Percentiles rank a stretch among this genome's conserved stretches.
These are phyloP conservation scores for Oophaga pumilio DNA, from an alignment of 2,113 vertebrate species.

Conservation along the genomic window DNA sequence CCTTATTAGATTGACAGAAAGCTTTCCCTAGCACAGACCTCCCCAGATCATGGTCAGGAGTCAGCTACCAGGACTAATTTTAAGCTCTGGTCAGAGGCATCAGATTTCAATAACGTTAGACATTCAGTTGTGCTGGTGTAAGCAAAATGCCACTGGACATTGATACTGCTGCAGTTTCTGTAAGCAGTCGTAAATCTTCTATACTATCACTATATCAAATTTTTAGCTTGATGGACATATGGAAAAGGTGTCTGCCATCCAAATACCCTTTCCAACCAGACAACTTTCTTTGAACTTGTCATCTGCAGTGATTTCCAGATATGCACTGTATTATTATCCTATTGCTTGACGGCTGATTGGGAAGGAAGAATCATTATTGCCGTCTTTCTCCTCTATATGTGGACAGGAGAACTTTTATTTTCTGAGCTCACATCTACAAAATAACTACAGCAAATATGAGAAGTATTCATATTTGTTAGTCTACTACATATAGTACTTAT, in stretches of 20 bases:
- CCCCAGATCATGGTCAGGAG: conserved; percentile 8
- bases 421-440: background rate
- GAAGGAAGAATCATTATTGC: background rate
- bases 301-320: background rate
- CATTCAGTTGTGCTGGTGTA: conserved; percentile 50
- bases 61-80: conserved; percentile 27
- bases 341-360: background rate
- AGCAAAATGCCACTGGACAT: conserved; percentile 15
- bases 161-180: background rate
- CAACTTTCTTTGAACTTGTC: conserved; percentile 33
- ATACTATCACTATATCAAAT: conserved; percentile 5
- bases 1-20: background rate
- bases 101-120: conserved; percentile 49
- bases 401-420: background rate
- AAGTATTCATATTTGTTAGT: too few species aligned
- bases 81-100: conserved; percentile 35
- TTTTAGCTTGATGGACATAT: conserved; percentile 35
- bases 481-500: too few species aligned
- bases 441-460: too few species aligned
- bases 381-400: background rate
- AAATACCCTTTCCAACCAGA: conserved; percentile 1
- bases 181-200: conserved; percentile 14
- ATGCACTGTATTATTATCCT: background rate
- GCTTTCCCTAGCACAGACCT: background rate
- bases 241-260: background rate